Percentiles rank a stretch among this genome's conserved stretches.
These are phyloP conservation scores for Amblyjoppa fuscipennis DNA, from an alignment of 2,888 invertebrate species.

Conservation along the genomic window DNA sequence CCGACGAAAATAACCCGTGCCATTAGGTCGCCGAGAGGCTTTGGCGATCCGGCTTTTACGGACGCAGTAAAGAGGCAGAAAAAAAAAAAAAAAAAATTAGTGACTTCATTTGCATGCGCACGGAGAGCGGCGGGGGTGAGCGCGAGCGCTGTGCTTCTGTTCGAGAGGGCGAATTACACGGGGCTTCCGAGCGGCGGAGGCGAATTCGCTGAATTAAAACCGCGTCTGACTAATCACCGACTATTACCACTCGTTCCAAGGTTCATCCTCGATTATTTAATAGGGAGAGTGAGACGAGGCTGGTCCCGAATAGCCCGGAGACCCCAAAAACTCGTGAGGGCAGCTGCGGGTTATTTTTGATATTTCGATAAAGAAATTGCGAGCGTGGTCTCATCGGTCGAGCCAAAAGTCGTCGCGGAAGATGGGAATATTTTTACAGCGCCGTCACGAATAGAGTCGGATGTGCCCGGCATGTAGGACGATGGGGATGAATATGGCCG, in stretches of 20 bases:
- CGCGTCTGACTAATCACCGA: conserved; percentile 49
- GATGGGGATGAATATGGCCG: too few relatives aligned
- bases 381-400: too few relatives aligned
- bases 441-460: too few relatives aligned
- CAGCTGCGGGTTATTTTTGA: too few relatives aligned
- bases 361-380: too few relatives aligned
- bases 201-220: conserved; percentile 15
- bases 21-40: conserved; percentile 17
- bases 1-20: conserved; percentile 7
- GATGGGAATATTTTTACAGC: too few relatives aligned
- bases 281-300: background rate
- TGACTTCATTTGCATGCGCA: conserved; percentile 42
- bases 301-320: background rate
- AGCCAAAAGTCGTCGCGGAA: too few relatives aligned
- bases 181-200: background rate
- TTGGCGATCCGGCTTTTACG: conserved; percentile 25
- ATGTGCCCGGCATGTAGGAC: too few relatives aligned
- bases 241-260: conserved; percentile 43
- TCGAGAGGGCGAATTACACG: conserved; percentile 20
- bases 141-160: background rate
- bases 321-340: background rate
- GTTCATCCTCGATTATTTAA: conserved; percentile 15
- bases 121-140: background rate
- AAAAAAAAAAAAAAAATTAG: conserved; percentile 27
- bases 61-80: background rate